These are phyloP conservation scores for Malthinus seriepunctatus DNA, from an alignment of 2,888 invertebrate species.

Conservation along the genomic window DNA sequence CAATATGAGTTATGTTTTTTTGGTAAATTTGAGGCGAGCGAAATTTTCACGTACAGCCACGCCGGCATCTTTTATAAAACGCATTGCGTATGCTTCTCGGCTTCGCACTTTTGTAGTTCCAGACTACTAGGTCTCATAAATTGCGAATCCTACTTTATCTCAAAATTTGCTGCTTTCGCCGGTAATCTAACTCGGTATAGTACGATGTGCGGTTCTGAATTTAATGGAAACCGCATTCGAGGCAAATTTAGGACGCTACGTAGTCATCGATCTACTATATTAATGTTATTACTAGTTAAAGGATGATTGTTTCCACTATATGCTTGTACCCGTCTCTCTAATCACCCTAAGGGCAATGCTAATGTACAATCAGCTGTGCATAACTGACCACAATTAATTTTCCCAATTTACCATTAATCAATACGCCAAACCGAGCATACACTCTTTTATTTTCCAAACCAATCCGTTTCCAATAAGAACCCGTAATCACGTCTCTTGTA, in stretches of 20 bases:
- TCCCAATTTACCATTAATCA: background rate
- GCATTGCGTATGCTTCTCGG: constrained; percentile 30
- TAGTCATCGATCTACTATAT: constrained; percentile 25
- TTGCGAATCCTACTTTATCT: constrained; percentile 33
- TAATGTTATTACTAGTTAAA: constrained; percentile 21
- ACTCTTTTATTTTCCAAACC: too few relatives aligned
- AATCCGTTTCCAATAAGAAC: too few relatives aligned
- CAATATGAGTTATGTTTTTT: constrained; percentile 7
- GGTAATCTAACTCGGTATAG: constrained; percentile 30
- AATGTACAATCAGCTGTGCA: background rate
- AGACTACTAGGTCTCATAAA: constrained; percentile 29
- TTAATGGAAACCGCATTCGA: constrained; percentile 32
- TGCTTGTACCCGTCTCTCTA: constrained; percentile 10
- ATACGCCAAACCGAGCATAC: background rate
- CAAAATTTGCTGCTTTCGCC: constrained; percentile 32
- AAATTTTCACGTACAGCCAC: constrained; percentile 19
- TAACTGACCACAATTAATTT: constrained; percentile 10
- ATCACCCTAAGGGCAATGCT: background rate
- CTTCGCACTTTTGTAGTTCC: constrained; percentile 29
- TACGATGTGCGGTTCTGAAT: constrained; percentile 19
- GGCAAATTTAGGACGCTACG: constrained; percentile 27
- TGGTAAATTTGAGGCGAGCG: constrained; percentile 3
- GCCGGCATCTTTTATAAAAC: constrained; percentile 21
- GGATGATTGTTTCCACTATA: constrained; percentile 17
- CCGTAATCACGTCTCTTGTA: too few relatives aligned